These are phyloP conservation scores for Ptiloglossa arizonensis DNA, from an alignment of 1,140 invertebrate species.

Conservation along the genomic window DNA sequence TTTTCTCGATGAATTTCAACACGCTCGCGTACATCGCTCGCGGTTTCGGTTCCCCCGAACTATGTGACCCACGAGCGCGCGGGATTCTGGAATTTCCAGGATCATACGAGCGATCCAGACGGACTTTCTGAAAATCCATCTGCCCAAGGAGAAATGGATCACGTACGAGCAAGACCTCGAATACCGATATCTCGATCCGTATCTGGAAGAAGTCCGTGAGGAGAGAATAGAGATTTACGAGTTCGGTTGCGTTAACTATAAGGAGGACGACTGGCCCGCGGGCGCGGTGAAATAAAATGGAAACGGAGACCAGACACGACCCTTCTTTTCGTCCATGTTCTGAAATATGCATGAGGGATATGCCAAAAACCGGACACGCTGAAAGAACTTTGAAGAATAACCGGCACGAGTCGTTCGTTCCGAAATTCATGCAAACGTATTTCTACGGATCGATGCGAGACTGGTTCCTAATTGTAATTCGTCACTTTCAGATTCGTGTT, in stretches of 20 bases:
- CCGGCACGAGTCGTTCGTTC: not conserved
- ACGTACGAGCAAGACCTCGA: constrained; percentile 59
- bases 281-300: constrained; percentile 15
- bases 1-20: constrained; percentile 14
- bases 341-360: not conserved
- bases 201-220: constrained; percentile 43
- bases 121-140: constrained; percentile 38
- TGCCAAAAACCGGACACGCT: not conserved
- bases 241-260: constrained; percentile 56
- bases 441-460: not conserved
- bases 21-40: not conserved
- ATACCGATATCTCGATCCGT: constrained; percentile 52
- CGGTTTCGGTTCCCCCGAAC: not conserved
- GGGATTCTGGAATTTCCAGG: constrained; percentile 42
- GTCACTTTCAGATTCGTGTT: no score
- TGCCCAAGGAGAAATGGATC: constrained; percentile 62
- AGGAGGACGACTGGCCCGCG: constrained; percentile 18
- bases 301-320: no score
- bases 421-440: not conserved
- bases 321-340: no score
- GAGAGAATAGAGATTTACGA: constrained; percentile 55
- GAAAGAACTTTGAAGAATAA: constrained; percentile 4
- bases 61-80: not conserved
- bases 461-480: no score
- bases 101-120: constrained; percentile 49